Evolutionary conservation across 2,113 vertebrate species (phyloP).

Genomic region (Dasypus novemcinctus): DNA sequence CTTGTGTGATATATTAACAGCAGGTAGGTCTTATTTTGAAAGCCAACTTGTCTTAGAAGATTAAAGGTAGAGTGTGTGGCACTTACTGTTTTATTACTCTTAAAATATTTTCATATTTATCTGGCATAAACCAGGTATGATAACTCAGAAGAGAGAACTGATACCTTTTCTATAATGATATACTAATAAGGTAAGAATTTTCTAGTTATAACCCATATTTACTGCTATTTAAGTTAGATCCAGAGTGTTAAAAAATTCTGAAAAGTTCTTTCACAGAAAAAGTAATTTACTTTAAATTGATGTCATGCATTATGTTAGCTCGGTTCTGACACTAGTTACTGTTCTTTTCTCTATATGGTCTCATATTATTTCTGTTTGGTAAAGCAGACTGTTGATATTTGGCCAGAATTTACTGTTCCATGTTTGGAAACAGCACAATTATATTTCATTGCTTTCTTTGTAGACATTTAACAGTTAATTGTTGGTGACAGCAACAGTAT

Average conservation of each 20-base stretch:
- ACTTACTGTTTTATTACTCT: constrained; percentile 42
- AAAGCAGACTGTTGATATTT: not conserved
- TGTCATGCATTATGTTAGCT: not conserved
- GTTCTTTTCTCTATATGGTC: not conserved
- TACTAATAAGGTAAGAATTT: not conserved
- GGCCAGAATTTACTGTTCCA: not conserved
- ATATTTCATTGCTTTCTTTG: constrained; percentile 4
- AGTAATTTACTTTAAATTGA: not conserved
- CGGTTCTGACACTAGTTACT: not conserved
- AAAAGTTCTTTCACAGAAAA: not conserved
- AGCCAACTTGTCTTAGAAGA: constrained; percentile 22
- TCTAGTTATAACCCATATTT: not conserved
- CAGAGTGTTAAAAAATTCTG: not conserved
- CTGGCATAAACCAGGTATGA: not conserved
- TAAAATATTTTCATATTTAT: not conserved
- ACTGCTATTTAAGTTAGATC: not conserved
- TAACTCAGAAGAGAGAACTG: not conserved
- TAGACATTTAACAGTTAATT: not conserved
- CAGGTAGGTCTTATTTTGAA: constrained; percentile 16
- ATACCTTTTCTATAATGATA: not conserved
- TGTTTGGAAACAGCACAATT: not conserved
- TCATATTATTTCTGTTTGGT: not conserved
- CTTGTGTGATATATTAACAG: not conserved
- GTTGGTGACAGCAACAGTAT: not conserved
- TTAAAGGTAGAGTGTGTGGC: not conserved